Percentiles rank a stretch among this genome's conserved stretches.
Conservation (phyloP, 1,140 invertebrate genomes). For the Eriosoma lanigerum region DNA sequence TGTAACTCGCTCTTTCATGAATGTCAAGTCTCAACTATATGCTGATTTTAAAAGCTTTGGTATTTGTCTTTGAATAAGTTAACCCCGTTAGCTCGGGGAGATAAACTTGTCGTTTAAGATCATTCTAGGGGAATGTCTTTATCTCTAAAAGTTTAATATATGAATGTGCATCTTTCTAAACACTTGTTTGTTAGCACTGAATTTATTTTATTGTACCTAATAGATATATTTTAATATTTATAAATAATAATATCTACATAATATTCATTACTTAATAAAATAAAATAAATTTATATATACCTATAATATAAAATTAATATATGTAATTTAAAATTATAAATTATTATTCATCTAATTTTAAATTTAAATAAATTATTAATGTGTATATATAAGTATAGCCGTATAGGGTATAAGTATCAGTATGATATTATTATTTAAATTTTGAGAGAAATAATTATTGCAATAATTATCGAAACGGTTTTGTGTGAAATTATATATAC, state of each 20-base stretch:
- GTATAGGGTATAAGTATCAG: too few relatives aligned
- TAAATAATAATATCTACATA: background rate
- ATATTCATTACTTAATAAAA: background rate
- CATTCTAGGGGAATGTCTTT: background rate
- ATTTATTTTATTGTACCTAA: background rate
- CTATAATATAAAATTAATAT: too few relatives aligned
- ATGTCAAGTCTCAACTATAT: constrained; percentile 6
- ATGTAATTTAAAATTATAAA: too few relatives aligned
- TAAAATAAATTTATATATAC: background rate
- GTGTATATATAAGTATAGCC: too few relatives aligned
- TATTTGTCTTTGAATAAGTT: constrained; percentile 49
- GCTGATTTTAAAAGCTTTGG: constrained; percentile 41
- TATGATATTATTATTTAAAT: too few relatives aligned
- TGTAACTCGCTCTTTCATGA: background rate
- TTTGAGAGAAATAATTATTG: too few relatives aligned
- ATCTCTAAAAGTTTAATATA: background rate
- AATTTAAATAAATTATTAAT: too few relatives aligned
- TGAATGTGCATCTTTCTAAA: background rate
- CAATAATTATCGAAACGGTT: too few relatives aligned
- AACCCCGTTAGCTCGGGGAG: constrained; percentile 21
- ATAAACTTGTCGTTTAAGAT: constrained; percentile 42
- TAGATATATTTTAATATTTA: background rate
- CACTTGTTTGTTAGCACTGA: constrained; percentile 7
- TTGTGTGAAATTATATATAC: too few relatives aligned
- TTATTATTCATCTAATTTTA: too few relatives aligned